Percentiles rank a stretch among this genome's conserved stretches.
Evolutionary conservation across 2,888 invertebrate genomes (phyloP).

Genomic region (Villa cingulata): DNA sequence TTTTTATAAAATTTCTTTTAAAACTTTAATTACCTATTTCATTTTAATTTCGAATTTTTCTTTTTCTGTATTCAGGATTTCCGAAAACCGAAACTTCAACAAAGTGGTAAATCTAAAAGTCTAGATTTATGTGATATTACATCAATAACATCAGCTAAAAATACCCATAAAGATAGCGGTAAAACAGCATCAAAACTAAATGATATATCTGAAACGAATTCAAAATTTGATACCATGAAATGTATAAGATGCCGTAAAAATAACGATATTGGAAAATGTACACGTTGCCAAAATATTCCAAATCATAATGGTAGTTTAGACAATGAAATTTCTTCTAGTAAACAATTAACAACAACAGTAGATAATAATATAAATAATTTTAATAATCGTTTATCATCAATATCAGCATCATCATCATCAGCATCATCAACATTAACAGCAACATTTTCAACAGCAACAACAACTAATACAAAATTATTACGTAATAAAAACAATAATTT

Average conservation of each 20-base stretch:
- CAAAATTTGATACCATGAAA: conserved; percentile 17
- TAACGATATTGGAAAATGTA: conserved; percentile 25
- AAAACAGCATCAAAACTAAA: conserved; percentile 27
- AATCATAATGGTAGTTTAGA: background rate
- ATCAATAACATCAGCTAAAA: conserved; percentile 24
- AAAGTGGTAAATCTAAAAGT: conserved; percentile 51
- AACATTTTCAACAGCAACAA: background rate
- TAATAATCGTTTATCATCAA: background rate
- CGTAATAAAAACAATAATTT: conserved; percentile 5
- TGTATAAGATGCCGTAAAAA: conserved; percentile 27
- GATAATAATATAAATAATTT: background rate
- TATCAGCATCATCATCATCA: conserved; percentile 11
- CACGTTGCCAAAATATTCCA: conserved; percentile 21
- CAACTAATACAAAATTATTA: conserved; percentile 1
- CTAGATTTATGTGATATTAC: conserved; percentile 73
- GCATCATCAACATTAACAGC: conserved; percentile 7
- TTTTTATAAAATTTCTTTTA: too few species aligned
- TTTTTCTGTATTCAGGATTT: conserved; percentile 18
- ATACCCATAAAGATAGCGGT: conserved; percentile 19
- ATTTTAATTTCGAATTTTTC: too few species aligned
- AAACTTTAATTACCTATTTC: too few species aligned
- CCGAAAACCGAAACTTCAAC: conserved; percentile 29
- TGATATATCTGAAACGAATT: conserved; percentile 30
- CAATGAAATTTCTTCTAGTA: background rate
- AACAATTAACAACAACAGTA: background rate